Evolutionary conservation across 2,888 invertebrate species (phyloP), one percentile per base, ranked within the genome.

Genomic region (Lamellibrachia columna): DNA sequence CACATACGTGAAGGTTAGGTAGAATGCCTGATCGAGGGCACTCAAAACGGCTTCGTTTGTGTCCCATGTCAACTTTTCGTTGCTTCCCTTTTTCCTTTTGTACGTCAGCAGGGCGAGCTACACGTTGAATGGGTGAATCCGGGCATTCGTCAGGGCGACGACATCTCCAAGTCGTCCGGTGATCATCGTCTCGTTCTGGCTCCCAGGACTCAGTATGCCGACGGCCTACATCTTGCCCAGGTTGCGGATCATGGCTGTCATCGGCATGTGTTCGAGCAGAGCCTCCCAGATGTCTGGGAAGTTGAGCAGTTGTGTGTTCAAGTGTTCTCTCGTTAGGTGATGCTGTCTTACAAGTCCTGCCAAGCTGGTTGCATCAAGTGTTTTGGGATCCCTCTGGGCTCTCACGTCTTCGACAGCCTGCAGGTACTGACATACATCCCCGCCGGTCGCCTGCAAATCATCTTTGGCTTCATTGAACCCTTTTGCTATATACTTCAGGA

Each of bases 241-340:
- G 93, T 96, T 96, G 52, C 96, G 94, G 55, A 97, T 95, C 94
- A 96, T 95, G 0, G 96, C 96, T 3, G 96, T 96, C 96, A 96
- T 95, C 0, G 96, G 96, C 96, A 97, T 96, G 90, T 95, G 94
- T 92, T 95, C 94, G 9, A 96, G 94, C 53, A 97, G 95, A 4
- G 95, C 95, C n/a, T 97, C 94, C 95, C 97, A 96, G 96, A 98
- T 98, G 95, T 97, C 97, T 95, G 97, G 97, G 91, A 97, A 97
- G 94, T 97, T 98, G 91, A 98, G 96, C 93, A 98, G 96, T 95
- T 97, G 97, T 8, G 97, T 97, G 92, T 98, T 98, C n/a, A 98
- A 97, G 96, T 98, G 98, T 94, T 98, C 97, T 90, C 98, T 96
- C 9, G 97, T 97, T 92, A 98, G 97, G 91, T 97, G 96, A 94